A percentile compares a stretch with the other conserved stretches of the same genome.
Evolutionary conservation across 1,140 invertebrate species (phyloP).

Genomic region (Coelopa frigida): DNA sequence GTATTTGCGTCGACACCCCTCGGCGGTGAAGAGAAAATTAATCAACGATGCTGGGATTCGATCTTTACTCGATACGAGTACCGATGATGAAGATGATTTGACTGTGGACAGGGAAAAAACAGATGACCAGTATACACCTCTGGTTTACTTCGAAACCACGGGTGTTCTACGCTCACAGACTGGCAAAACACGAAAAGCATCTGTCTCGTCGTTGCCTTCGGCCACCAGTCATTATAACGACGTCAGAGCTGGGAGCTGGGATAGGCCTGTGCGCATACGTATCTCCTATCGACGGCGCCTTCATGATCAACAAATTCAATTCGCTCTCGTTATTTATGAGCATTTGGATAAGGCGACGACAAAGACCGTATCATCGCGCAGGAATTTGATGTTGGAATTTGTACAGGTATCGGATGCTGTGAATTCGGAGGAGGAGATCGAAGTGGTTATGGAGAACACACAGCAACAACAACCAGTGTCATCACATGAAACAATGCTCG

Average conservation of each 20-base stretch:
- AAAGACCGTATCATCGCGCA: not conserved
- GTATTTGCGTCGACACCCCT: constrained; percentile 9
- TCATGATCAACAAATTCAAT: constrained; percentile 9
- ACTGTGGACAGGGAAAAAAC: not conserved
- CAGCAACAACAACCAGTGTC: not conserved
- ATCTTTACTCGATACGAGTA: constrained; percentile 10
- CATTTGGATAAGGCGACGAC: not conserved
- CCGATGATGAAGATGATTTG: constrained; percentile 12
- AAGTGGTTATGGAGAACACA: not conserved
- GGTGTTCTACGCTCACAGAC: constrained; percentile 2
- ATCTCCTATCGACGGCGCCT: constrained; percentile 13
- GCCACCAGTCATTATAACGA: not conserved
- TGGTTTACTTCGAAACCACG: constrained; percentile 9
- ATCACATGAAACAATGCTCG: not conserved
- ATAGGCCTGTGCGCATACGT: constrained; percentile 10
- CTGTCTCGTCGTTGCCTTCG: no score
- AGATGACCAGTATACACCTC: constrained; percentile 4
- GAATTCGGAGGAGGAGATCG: not conserved
- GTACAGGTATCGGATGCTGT: no score
- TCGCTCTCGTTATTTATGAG: constrained; percentile 15
- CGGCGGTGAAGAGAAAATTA: constrained; percentile 1
- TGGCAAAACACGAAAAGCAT: not conserved
- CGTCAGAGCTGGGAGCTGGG: constrained; percentile 1
- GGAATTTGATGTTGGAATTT: constrained; percentile 13
- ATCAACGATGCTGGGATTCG: constrained; percentile 7